These are phyloP conservation scores for Labeo rohita DNA, from an alignment of 2,113 vertebrate genomes.

Conservation along the genomic window DNA sequence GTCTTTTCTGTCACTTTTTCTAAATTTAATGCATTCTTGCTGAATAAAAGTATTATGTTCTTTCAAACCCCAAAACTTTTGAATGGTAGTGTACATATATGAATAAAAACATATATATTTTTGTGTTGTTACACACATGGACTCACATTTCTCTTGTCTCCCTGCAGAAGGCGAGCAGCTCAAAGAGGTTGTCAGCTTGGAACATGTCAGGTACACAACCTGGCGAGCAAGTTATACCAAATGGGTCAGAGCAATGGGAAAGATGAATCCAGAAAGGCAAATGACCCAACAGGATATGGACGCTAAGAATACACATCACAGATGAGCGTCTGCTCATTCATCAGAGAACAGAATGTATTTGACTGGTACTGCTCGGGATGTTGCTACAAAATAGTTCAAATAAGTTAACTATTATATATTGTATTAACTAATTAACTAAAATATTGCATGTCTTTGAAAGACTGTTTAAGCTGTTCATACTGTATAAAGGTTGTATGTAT, in stretches of 20 bases:
- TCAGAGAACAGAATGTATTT: constrained; percentile 29
- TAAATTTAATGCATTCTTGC: not conserved
- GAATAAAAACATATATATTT: not conserved
- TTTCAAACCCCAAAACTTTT: not conserved
- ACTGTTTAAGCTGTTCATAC: constrained; percentile 1
- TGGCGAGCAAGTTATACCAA: constrained; percentile 73
- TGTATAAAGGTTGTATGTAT: constrained; percentile 5
- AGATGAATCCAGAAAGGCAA: constrained; percentile 68
- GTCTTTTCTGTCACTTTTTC: not conserved
- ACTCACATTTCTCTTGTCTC: not conserved
- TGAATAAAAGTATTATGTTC: not conserved
- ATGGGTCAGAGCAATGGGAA: constrained; percentile 69
- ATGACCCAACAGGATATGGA: constrained; percentile 74
- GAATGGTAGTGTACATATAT: not conserved
- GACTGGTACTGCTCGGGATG: constrained; percentile 39
- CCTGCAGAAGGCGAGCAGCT: constrained; percentile 63
- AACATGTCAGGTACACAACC: constrained; percentile 79
- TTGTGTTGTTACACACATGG: not conserved
- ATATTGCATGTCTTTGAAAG: constrained; percentile 20
- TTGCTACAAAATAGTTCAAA: not conserved
- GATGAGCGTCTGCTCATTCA: constrained; percentile 8
- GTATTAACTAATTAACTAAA: not conserved
- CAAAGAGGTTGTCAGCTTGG: constrained; percentile 74
- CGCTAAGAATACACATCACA: constrained; percentile 57
- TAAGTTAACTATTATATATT: not conserved